Evolutionary conservation across 2,888 invertebrate species (phyloP), one percentile per base, ranked within the genome.

Genomic region (Epiblema foenella): DNA sequence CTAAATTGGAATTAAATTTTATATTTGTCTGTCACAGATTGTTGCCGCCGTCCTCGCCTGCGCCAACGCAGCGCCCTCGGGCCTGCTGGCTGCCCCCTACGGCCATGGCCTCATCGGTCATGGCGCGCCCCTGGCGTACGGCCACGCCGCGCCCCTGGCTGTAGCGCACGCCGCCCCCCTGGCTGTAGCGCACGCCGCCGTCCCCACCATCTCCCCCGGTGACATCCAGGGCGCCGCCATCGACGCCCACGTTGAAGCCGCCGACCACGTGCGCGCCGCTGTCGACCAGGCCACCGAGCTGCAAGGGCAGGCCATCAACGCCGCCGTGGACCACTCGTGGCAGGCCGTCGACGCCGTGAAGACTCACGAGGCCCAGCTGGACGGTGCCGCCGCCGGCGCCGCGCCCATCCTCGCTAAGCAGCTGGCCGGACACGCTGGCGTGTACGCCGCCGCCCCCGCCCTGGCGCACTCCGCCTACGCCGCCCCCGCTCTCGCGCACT

Each of bases 271-370:
- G 79, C 92, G 93, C 79, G 93, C 93, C 74, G 82, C 92, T 63
- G 86, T 86, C 82, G 92, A 93, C 89, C 93, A 93, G 79, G 90
- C 91, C 74, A 78, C 90, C 75, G 93, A 93, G 75, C 79, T 89
- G 81, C 91, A 91, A 58, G 93, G 91, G 69, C 90, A 85, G 77
- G 92, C 91, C 75, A 80, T 91, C 81, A 93, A 93, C 87, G 91
- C 93, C 77, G 93, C 92, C 69, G 91, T 88, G 74, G 92, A 91
- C 81, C 89, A 93, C 86, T 89, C 90, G 20, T 93, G 93, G 91
- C 91, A 91, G 77, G 89, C 90, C 37, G 86, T 92, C 42, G 93
- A 93, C 76, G 91, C 93, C 75, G 92, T 85, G 71, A 88, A 91
- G 85, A 93, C 93, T 83, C 87, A 81, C 1, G 85, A 91, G 77